Conservation (phyloP, 2,113 vertebrate genomes). For the Leptobrachium ailaonicum region DNA sequence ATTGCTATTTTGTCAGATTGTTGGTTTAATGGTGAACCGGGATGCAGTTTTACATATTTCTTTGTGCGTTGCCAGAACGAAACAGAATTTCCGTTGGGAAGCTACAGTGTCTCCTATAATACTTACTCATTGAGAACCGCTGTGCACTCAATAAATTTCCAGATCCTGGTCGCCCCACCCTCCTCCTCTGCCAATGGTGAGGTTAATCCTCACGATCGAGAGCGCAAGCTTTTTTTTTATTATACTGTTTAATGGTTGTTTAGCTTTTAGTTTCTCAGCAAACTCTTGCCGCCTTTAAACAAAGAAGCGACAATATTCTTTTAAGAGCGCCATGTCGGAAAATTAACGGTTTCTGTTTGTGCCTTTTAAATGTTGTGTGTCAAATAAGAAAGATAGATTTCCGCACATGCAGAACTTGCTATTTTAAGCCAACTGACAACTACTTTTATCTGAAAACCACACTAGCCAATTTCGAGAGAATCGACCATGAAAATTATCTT, state of each 20-base stretch:
- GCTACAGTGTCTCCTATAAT: background rate
- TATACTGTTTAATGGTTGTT: background rate
- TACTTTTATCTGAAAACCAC: too few species aligned
- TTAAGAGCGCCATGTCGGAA: background rate
- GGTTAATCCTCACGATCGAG: background rate
- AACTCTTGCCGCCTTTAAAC: background rate
- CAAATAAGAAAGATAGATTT: too few species aligned
- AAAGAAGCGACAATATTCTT: background rate
- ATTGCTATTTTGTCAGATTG: slow-evolving; percentile 17
- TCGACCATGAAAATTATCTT: too few species aligned
- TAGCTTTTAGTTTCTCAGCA: background rate
- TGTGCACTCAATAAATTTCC: background rate
- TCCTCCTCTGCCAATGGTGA: background rate
- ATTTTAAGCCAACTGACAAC: too few species aligned
- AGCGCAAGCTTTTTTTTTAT: background rate
- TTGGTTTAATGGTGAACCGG: slow-evolving; percentile 11
- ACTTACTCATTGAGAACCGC: background rate
- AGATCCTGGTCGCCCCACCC: background rate
- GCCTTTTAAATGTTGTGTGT: too few species aligned
- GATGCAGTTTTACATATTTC: slow-evolving; percentile 3
- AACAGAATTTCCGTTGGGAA: background rate
- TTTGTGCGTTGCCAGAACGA: background rate
- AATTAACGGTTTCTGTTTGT: background rate
- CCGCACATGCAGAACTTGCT: too few species aligned
- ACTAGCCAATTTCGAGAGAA: too few species aligned